phyloP scores from a whole-genome alignment of 30 jellyfish, hydroid and myxozoan species.

The Aurelia sp. region DNA sequence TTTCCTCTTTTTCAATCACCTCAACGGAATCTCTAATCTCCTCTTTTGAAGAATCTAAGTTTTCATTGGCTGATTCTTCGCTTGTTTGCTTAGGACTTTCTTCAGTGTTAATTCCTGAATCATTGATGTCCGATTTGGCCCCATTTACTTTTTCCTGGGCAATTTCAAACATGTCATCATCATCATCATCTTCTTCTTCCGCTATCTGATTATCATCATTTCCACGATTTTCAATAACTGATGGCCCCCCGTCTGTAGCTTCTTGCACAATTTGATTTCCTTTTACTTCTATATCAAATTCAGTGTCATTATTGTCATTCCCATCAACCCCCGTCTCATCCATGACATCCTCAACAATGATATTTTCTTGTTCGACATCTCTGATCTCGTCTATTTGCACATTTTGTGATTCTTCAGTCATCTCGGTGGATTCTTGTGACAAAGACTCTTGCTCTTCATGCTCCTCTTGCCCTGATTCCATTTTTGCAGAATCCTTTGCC shows the following conservation, averaged over 20 bases:
- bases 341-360: conserved; percentile 29
- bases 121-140: neutral
- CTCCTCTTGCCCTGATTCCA: too few species aligned
- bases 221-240: neutral
- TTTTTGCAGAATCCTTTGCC: too few species aligned
- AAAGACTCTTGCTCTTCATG: too few species aligned
- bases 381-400: too few species aligned
- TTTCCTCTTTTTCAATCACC: conserved; percentile 12
- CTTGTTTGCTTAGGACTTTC: neutral
- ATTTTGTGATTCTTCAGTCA: too few species aligned
- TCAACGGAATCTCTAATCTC: conserved; percentile 3
- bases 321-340: conserved; percentile 42
- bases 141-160: conserved; percentile 9
- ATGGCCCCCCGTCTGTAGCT: conserved; percentile 15
- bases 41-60: too few species aligned
- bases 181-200: neutral
- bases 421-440: too few species aligned
- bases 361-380: too few species aligned
- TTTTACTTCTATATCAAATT: conserved; percentile 18
- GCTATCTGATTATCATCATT: conserved; percentile 1
- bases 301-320: conserved; percentile 21
- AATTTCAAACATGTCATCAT: neutral
- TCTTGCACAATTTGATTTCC: neutral
- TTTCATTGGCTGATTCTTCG: neutral
- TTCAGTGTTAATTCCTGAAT: neutral